Base-by-base conservation (phyloP, 2,888 invertebrate species). In the Meteorus cinctellus region DNA sequence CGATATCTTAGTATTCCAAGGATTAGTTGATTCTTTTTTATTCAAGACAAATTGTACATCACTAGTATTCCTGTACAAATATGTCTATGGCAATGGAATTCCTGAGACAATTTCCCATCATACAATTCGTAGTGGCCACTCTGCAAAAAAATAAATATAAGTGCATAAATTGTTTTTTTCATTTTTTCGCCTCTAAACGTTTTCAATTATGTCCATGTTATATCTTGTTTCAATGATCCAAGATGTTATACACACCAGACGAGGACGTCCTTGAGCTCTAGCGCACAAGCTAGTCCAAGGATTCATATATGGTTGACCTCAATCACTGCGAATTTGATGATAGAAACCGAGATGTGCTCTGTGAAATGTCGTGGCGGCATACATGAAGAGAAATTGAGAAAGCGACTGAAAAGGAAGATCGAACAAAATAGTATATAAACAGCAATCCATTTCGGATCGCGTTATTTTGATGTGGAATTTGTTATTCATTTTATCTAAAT, bases 201-300 rank as follows among this genome's bases (percentile, higher is more conserved):
- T 19, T 55, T 55, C 19, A 48, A 19, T 19, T 55, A 1, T 2
- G 19, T 55, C 8, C n/a, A 19, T 55, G 16, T 36, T 70, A 75
- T 81, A 76, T 75, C 62, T 51, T 36, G 27, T 51, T 48, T 34
- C 19, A 27, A 55, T n/a, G 19, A 70, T 41, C 41, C 55, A n/a
- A 41, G 24, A 62, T 14, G 19, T 60, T 19, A 41, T 63, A 24
- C 19, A 41, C 31, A 16, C 34, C 60, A 36, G 31, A 36, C 59
- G 63, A 48, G 34, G n/a, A 62, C 67, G 76, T 80, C 82, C 83
- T 83, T 81, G 80, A 79, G 77, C 79, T 24, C 12, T 69, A 77
- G 51, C 51, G 27, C 36, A 77, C 82, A 86, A 87, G 86, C 83
- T 85, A 83, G 86, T 83, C 83, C 87, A 87, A 83, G 87, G 87